Evolutionary conservation across 2,797 vertebrate species (phyloP).

Genomic region (Xenopus petersii): DNA sequence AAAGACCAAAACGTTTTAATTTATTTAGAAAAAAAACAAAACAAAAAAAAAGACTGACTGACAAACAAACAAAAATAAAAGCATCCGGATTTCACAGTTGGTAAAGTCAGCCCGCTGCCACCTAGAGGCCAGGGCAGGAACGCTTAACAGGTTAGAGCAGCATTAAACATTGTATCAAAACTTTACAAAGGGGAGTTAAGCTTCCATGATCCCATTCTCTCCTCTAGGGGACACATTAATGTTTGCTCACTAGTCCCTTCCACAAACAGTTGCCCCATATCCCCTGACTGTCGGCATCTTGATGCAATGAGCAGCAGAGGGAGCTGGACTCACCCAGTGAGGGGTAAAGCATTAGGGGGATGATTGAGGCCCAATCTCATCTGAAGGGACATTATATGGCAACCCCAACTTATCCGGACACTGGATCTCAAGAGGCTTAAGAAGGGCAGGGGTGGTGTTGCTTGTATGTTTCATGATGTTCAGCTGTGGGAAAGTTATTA

Average conservation of each 20-base stretch:
- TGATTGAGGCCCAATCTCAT: too few relatives aligned
- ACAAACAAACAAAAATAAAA: constrained; percentile 3
- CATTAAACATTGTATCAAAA: neutral
- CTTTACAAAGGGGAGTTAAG: neutral
- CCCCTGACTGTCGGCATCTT: neutral
- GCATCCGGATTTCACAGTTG: constrained; percentile 38
- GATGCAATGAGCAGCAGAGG: neutral
- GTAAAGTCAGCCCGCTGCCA: neutral
- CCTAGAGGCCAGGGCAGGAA: constrained; percentile 12
- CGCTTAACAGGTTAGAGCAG: constrained; percentile 11
- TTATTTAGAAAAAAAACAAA: constrained; percentile 33
- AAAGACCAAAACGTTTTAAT: constrained; percentile 26
- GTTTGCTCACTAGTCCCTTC: neutral
- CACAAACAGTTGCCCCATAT: neutral
- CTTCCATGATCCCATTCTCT: neutral
- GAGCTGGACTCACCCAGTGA: neutral
- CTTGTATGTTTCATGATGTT: too few relatives aligned
- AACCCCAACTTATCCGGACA: too few relatives aligned
- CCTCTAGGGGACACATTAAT: neutral
- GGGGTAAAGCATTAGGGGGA: too few relatives aligned
- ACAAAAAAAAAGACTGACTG: too few relatives aligned
- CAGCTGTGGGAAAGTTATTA: too few relatives aligned
- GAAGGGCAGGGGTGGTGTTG: too few relatives aligned
- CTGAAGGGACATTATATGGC: too few relatives aligned
- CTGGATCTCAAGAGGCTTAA: too few relatives aligned